A percentile compares a stretch with the other conserved stretches of the same genome.
phyloP scores from a whole-genome alignment of 1,140 invertebrate genomes.

The Leptestheria dahalacensis region DNA sequence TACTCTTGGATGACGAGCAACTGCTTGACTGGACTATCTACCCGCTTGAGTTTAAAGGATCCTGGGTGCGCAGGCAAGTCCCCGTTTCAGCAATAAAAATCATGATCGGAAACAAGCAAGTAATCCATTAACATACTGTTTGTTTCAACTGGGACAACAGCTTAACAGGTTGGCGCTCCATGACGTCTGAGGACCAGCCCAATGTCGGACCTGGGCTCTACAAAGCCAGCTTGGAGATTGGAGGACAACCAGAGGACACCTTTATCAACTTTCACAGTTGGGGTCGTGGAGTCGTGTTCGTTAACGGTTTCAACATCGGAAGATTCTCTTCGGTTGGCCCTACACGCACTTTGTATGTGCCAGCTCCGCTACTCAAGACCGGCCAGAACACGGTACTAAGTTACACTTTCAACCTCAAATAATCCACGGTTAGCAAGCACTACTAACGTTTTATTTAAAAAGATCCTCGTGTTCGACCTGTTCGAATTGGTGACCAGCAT shows the following conservation, averaged over 20 bases:
- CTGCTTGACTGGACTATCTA: constrained; percentile 33
- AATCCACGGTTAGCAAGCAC: background rate
- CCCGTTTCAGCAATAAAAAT: background rate
- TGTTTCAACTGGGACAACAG: constrained; percentile 10
- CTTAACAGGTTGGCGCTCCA: constrained; percentile 17
- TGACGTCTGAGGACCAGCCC: background rate
- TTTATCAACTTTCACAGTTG: constrained; percentile 29
- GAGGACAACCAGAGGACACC: constrained; percentile 24
- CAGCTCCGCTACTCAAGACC: constrained; percentile 27
- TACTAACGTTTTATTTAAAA: too few species aligned
- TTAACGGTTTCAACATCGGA: constrained; percentile 38
- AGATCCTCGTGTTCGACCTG: constrained; percentile 26
- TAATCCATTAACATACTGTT: background rate
- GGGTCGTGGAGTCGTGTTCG: constrained; percentile 31
- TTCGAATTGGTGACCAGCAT: constrained; percentile 19
- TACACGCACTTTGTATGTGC: constrained; percentile 33
- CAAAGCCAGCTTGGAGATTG: constrained; percentile 5
- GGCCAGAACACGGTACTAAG: constrained; percentile 29
- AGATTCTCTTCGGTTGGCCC: constrained; percentile 35
- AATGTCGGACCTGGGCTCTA: constrained; percentile 4
- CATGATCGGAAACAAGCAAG: background rate
- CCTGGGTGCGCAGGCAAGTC: constrained; percentile 26
- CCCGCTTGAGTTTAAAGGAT: constrained; percentile 36
- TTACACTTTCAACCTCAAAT: background rate
- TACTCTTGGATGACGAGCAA: constrained; percentile 30